Evolutionary conservation across 2,888 invertebrate species (phyloP), one percentile per base, ranked within the genome.

Genomic region (Papilio protenor): DNA sequence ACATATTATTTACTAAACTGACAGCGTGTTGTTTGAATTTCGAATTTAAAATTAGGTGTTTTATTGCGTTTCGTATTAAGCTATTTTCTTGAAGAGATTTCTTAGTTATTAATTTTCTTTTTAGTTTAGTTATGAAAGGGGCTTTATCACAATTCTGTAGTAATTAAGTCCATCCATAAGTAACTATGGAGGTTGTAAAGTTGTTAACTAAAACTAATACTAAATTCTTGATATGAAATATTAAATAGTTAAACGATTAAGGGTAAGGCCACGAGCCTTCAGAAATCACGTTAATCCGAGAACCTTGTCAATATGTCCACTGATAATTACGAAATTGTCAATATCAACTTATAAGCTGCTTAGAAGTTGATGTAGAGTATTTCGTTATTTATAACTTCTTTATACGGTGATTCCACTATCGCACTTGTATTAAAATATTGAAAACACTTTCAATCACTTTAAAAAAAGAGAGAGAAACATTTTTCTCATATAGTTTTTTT

Each of bases 261-360:
- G 33, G 33, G 5, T 6, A 33, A 33, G 33, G 5, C 33, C 6
- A 33, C 57, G 47, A 64, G 47, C 47, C 18, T 47, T 64, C 23
- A 27, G 47, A 64, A 47, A 64, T 74, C 61, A 74, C 74, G 74
- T 69, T 45, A 21, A 69, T 69, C 45, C 45, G 66, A 27, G 45
- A 18, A 11, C 18, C 59, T n/a, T 69, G 45, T 69, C 66, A 45
- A 45, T 45, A 21, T 40, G 45, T 45, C 66, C 21, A 33, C 66
- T 45, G n/a, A 69, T 69, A 45, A 69, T 40, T 69, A 10, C 45
- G n/a, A 69, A 40, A 45, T 66, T 40, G 66, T 66, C 40, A 40
- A 45, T 14, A 10, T 21, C 21, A 69, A 45, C 21, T 69, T 69
- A 45, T 45, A 45, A 45, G 21, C 66, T 40, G 64, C 40, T 69